Percentiles rank a stretch among this genome's conserved stretches.
Evolutionary conservation across 2,888 invertebrate species (phyloP).

Genomic region (Melolontha melolontha): DNA sequence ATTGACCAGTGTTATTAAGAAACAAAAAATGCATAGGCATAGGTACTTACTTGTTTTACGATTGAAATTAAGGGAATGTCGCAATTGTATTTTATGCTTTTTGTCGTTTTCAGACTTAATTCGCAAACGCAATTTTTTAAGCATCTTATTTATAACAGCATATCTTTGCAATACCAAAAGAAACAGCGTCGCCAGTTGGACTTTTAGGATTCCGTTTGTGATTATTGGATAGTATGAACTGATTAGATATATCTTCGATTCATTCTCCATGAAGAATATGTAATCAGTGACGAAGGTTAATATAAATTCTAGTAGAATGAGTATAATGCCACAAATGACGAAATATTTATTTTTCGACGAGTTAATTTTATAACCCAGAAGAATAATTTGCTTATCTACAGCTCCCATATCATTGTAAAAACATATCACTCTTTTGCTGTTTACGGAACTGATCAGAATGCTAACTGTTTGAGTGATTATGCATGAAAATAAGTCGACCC

Average conservation of each 20-base stretch:
- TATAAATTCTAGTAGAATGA: constrained; percentile 37
- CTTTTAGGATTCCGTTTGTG: constrained; percentile 40
- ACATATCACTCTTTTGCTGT: constrained; percentile 29
- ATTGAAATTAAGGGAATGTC: not conserved
- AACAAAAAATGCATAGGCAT: too few relatives aligned
- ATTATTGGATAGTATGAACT: constrained; percentile 43
- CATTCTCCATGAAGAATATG: constrained; percentile 40
- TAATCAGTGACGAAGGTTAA: constrained; percentile 41
- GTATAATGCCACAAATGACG: constrained; percentile 26
- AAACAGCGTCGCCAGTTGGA: constrained; percentile 37
- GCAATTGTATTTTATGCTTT: not conserved
- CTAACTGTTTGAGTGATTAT: constrained; percentile 40
- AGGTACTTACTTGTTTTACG: not conserved
- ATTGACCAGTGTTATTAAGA: too few relatives aligned
- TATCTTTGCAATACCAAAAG: constrained; percentile 37
- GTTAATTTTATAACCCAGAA: constrained; percentile 23
- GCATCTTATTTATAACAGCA: constrained; percentile 18
- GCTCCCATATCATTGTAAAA: constrained; percentile 22
- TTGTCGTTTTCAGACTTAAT: not conserved
- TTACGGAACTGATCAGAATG: constrained; percentile 41
- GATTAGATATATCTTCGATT: constrained; percentile 39
- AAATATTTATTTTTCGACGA: constrained; percentile 17
- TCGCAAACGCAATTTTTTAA: constrained; percentile 4
- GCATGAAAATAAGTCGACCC: constrained; percentile 45
- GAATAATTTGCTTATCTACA: constrained; percentile 28